Percentiles rank a stretch among this genome's conserved stretches.
Evolutionary conservation across 2,113 vertebrate species (phyloP).

Genomic region (Campylomormyrus numenius): DNA sequence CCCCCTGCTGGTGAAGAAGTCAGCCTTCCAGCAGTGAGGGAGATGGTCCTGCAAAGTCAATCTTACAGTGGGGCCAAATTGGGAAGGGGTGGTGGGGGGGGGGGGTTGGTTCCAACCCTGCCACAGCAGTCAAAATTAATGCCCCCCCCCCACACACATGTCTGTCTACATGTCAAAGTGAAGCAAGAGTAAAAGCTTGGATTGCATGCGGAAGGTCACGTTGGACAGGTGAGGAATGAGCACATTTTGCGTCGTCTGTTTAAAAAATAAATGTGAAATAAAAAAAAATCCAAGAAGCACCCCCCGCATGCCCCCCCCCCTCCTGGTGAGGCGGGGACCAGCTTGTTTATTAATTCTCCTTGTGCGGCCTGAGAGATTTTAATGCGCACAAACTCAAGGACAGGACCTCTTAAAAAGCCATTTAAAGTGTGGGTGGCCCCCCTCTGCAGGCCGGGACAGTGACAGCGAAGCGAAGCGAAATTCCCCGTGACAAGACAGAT

Average conservation of each 20-base stretch:
- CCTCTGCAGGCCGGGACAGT: slow-evolving; percentile 36
- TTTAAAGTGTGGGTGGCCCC: slow-evolving; percentile 37
- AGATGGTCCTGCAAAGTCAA: background rate
- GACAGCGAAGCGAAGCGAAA: slow-evolving; percentile 35
- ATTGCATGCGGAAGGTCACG: background rate
- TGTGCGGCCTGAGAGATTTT: slow-evolving; percentile 45
- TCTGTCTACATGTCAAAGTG: background rate
- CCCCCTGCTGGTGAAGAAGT: background rate
- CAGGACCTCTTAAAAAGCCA: slow-evolving; percentile 40
- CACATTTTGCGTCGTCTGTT: background rate
- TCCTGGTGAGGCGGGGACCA: slow-evolving; percentile 9
- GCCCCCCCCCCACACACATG: background rate
- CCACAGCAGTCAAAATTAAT: background rate
- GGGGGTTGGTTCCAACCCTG: background rate
- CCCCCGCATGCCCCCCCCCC: background rate
- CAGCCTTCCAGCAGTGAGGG: background rate
- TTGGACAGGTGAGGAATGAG: background rate
- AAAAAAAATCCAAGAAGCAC: background rate
- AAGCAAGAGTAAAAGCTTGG: background rate
- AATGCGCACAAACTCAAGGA: slow-evolving; percentile 64
- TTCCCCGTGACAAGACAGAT: slow-evolving; percentile 32
- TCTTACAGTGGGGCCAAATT: background rate
- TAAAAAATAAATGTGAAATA: background rate
- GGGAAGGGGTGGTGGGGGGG: background rate
- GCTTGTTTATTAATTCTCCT: slow-evolving; percentile 62